Base-by-base conservation (phyloP, 2,113 vertebrate species). In the Anguilla japonica region DNA sequence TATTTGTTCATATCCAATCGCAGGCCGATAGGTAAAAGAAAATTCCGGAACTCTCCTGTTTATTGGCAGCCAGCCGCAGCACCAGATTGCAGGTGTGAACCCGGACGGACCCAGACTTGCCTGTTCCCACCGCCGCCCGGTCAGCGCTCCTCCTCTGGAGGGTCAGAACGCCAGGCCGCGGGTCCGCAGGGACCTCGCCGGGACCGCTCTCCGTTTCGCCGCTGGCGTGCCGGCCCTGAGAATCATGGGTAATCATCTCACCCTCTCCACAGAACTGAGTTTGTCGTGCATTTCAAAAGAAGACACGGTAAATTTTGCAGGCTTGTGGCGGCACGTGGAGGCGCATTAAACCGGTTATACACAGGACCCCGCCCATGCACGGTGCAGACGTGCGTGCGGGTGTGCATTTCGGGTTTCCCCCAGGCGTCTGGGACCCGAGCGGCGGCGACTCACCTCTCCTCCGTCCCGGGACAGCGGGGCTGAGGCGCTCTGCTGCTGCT, bases 371-470 rank as follows among this genome's bases (percentile, higher is more conserved):
- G 43, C 43, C 43, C 43, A 1, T 9, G 43, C 43, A 1, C 43
- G 9, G 43, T 9, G 43, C 0, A 34, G 34, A 34, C 34, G 34
- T 34, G 34, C 34, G 34, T 34, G 34, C 34, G 43, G 1, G 43
- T 53, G 7, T 14, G 50, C 7, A 53, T 14, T 14, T 11, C 1
- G 50, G 50, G 13, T 9, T 53, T 53, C 50, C 50, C 43, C 50
- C 50, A 11, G 50, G 50, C 5, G 43, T 2, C 43, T 1, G 5
- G 79, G 11, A 41, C 2, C 22, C 34, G 34, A 20, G 14, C 15
- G 22, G 39, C 57, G 43, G 41, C 16, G 78, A 60, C 89, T 93
- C 56, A 95, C 90, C 89, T 90, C 90, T 57, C 86, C 87, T 84
- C 14, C 87, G 20, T 56, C 46, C 71, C 46, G 60, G 60, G 71